Conservation (phyloP, 2,113 vertebrate species). For the Microtus ochrogaster region DNA sequence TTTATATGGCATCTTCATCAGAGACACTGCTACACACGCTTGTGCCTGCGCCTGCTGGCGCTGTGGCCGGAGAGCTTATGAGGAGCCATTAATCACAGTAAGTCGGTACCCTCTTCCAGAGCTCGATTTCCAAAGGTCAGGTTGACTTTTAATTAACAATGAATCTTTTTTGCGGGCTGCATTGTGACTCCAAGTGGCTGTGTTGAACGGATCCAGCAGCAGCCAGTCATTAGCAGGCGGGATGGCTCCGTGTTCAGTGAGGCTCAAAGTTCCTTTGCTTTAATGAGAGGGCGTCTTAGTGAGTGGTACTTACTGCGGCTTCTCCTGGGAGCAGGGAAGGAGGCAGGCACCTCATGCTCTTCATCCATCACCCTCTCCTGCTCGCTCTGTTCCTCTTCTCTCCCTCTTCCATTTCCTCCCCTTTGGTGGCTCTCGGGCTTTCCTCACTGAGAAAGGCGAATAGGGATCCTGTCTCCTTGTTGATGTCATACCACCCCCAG, state of each 20-base stretch:
- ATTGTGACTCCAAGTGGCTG: conserved; percentile 16
- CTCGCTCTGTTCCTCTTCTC: neutral
- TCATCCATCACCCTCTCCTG: neutral
- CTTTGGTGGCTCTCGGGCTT: neutral
- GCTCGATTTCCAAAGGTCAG: conserved; percentile 65
- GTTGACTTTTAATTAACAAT: conserved; percentile 60
- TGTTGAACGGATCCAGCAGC: neutral
- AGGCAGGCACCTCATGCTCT: neutral
- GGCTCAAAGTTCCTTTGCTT: conserved; percentile 11
- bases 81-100: conserved; percentile 48
- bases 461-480: neutral
- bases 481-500: neutral
- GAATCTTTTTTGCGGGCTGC: conserved; percentile 55
- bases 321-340: neutral
- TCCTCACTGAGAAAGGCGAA: neutral
- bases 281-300: conserved; percentile 16
- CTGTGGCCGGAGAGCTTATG: conserved; percentile 14
- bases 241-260: neutral
- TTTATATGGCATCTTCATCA: neutral
- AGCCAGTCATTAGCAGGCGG: conserved; percentile 15
- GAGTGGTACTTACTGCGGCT: neutral
- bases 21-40: neutral
- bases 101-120: conserved; percentile 44
- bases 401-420: neutral
- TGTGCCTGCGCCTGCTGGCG: neutral